These are phyloP conservation scores for Melieria omissa DNA, from an alignment of 2,888 invertebrate species.

Conservation along the genomic window DNA sequence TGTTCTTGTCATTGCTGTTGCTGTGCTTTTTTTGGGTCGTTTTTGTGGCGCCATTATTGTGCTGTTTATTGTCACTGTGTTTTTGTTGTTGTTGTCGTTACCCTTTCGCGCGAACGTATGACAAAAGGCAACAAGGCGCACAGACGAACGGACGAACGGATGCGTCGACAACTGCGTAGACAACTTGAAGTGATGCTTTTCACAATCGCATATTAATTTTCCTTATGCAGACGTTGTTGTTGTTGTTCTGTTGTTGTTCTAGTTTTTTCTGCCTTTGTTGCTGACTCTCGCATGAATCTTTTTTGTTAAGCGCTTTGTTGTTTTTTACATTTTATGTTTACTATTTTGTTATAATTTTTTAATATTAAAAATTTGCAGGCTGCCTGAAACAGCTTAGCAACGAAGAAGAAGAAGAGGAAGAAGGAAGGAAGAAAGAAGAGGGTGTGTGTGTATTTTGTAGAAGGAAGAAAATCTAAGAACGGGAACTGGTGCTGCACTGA, in stretches of 20 bases:
- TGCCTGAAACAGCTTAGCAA: background rate
- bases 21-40: background rate
- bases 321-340: conserved; percentile 9
- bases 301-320: background rate
- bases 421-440: no score
- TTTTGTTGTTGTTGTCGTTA: conserved; percentile 7
- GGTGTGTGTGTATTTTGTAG: no score
- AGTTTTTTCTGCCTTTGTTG: background rate
- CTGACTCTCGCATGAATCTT: background rate
- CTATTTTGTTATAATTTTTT: background rate
- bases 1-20: no score
- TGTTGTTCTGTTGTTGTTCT: conserved; percentile 37
- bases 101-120: background rate
- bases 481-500: no score
- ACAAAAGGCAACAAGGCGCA: conserved; percentile 8
- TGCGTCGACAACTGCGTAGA: conserved; percentile 56
- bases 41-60: conserved; percentile 11
- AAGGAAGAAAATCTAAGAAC: no score
- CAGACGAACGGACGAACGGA: conserved; percentile 57
- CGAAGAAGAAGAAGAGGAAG: background rate
- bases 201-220: conserved; percentile 59
- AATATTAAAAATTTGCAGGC: background rate
- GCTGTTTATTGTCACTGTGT: background rate
- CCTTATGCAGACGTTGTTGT: conserved; percentile 46
- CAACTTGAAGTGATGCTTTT: conserved; percentile 50